A percentile compares a stretch with the other conserved stretches of the same genome.
phyloP scores from a whole-genome alignment of 1,140 invertebrate genomes.

The Drosophila ananassae region DNA sequence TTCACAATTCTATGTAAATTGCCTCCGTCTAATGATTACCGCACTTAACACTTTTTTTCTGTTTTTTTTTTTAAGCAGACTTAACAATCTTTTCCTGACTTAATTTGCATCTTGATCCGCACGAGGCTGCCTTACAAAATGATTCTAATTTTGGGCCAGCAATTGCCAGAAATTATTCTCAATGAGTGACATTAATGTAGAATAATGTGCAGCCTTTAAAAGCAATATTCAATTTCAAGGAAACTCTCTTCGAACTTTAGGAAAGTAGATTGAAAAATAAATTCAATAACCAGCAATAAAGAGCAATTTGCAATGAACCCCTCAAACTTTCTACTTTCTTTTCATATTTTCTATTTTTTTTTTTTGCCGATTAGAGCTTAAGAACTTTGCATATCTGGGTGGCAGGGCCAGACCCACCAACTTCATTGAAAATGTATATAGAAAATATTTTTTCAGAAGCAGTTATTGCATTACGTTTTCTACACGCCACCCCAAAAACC shows the following conservation, averaged over 20 bases:
- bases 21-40: constrained; percentile 34
- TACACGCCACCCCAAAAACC: constrained; percentile 21
- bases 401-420: constrained; percentile 4
- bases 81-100: constrained; percentile 42
- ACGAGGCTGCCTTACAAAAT: constrained; percentile 10
- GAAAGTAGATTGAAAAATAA: not conserved
- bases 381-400: constrained; percentile 74
- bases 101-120: constrained; percentile 55
- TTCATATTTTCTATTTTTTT: constrained; percentile 8
- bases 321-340: constrained; percentile 8
- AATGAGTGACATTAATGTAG: constrained; percentile 13
- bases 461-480: constrained; percentile 69
- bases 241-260: too few relatives aligned
- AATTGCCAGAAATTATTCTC: constrained; percentile 27
- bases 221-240: not conserved
- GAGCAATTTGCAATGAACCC: constrained; percentile 24
- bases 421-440: constrained; percentile 72
- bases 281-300: constrained; percentile 1
- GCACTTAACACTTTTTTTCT: constrained; percentile 25
- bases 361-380: constrained; percentile 19
- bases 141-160: constrained; percentile 37
- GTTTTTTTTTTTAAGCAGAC: constrained; percentile 1
- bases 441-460: constrained; percentile 61
- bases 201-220: not conserved
- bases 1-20: constrained; percentile 54